These are phyloP conservation scores for Hypsopygia costalis DNA, from an alignment of 2,888 invertebrate species.

Conservation along the genomic window DNA sequence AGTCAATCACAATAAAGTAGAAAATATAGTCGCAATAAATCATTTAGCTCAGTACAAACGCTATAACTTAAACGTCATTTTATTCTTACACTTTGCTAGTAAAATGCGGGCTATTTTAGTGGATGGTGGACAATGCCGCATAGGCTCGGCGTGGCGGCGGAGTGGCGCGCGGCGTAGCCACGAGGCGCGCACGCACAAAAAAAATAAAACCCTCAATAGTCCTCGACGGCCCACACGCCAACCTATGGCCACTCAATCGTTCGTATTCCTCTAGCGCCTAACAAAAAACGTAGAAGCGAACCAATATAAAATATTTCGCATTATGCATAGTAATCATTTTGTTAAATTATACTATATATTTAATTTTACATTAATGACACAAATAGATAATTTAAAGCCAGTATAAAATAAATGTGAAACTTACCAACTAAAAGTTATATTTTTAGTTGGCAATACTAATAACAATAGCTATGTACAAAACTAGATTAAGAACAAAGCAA, in stretches of 20 bases:
- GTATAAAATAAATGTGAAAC: too few relatives aligned
- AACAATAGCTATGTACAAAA: too few relatives aligned
- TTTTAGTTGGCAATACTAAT: too few relatives aligned
- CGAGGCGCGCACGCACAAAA: slow-evolving; percentile 47
- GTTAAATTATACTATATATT: too few relatives aligned
- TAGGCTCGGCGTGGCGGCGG: slow-evolving; percentile 16
- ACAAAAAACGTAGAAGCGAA: slow-evolving; percentile 41
- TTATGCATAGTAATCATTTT: too few relatives aligned
- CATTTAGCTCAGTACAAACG: slow-evolving; percentile 38
- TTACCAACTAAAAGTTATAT: too few relatives aligned
- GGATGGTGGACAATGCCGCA: slow-evolving; percentile 53
- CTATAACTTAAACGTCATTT: slow-evolving; percentile 53
- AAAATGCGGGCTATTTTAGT: slow-evolving; percentile 65
- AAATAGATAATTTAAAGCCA: too few relatives aligned
- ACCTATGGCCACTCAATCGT: slow-evolving; percentile 74
- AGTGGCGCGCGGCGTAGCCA: slow-evolving; percentile 23
- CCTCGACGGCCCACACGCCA: slow-evolving; percentile 75
- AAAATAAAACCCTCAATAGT: slow-evolving; percentile 64
- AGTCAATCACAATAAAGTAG: slow-evolving; percentile 18
- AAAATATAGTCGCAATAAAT: slow-evolving; percentile 44
- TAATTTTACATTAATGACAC: too few relatives aligned
- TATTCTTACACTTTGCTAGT: slow-evolving; percentile 50
- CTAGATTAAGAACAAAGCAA: too few relatives aligned
- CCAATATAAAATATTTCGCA: not conserved
- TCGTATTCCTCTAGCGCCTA: slow-evolving; percentile 47